A percentile compares a stretch with the other conserved stretches of the same genome.
These are phyloP conservation scores for Xestia xanthographa DNA, from an alignment of 2,888 invertebrate species.

Conservation along the genomic window DNA sequence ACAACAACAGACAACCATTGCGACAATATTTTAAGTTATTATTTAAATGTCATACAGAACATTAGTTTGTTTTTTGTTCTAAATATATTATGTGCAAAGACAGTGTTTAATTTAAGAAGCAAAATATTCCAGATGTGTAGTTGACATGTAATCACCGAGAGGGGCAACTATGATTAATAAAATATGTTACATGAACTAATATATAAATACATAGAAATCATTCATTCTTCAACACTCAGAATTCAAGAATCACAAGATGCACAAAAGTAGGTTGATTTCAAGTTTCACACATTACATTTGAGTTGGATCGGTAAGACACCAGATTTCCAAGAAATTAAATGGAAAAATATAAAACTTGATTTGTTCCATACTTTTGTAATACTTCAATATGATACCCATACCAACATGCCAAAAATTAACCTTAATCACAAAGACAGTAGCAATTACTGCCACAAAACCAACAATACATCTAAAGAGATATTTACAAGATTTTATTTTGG, in stretches of 20 bases:
- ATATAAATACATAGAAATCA: conserved; percentile 70
- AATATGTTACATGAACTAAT: conserved; percentile 63
- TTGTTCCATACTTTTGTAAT: conserved; percentile 43
- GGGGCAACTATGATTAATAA: conserved; percentile 51
- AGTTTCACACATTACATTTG: conserved; percentile 34
- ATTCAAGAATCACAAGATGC: conserved; percentile 44
- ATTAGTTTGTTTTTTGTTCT: conserved; percentile 33
- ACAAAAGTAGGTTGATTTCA: conserved; percentile 45
- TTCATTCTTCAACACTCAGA: conserved; percentile 62
- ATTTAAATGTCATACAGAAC: conserved; percentile 50
- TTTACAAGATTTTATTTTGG: conserved; percentile 60
- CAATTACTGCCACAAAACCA: conserved; percentile 48
- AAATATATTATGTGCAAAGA: conserved; percentile 58
- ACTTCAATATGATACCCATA: conserved; percentile 37
- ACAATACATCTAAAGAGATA: conserved; percentile 69
- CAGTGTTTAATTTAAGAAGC: conserved; percentile 63
- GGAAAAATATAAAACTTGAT: conserved; percentile 28
- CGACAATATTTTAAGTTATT: conserved; percentile 52
- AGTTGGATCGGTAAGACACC: not conserved
- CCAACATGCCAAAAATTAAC: conserved; percentile 57
- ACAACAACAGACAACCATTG: conserved; percentile 59
- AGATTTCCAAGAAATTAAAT: conserved; percentile 23
- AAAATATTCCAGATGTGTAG: conserved; percentile 60
- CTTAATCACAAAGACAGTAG: conserved; percentile 59
- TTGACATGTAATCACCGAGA: conserved; percentile 65